Conservation (phyloP, 2,113 vertebrate genomes). For the Oryzias celebensis region DNA sequence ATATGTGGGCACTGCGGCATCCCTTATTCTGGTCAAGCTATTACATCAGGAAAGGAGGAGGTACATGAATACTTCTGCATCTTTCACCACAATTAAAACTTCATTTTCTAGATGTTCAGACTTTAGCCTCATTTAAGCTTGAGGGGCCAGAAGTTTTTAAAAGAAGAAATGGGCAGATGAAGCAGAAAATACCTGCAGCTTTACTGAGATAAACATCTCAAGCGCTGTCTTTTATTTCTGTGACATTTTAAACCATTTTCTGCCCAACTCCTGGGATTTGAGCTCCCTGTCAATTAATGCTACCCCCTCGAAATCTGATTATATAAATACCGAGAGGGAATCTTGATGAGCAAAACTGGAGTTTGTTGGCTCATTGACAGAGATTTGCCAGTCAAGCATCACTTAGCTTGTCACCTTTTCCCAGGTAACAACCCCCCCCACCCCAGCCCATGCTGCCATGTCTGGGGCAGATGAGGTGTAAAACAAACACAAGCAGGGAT, state of each 20-base stretch:
- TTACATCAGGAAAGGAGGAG: constrained; percentile 47
- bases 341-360: constrained; percentile 56
- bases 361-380: constrained; percentile 56
- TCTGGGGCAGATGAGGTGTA: constrained; percentile 41
- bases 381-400: constrained; percentile 58
- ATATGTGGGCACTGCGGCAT: constrained; percentile 53
- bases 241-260: constrained; percentile 43
- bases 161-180: constrained; percentile 40
- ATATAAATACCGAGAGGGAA: constrained; percentile 40
- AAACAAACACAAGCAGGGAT: constrained; percentile 62
- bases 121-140: constrained; percentile 78
- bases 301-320: constrained; percentile 32
- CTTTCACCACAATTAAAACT: constrained; percentile 78
- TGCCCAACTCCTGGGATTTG: constrained; percentile 31
- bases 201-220: constrained; percentile 13
- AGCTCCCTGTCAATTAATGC: constrained; percentile 64
- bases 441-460: constrained; percentile 27
- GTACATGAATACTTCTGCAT: constrained; percentile 65
- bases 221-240: constrained; percentile 16
- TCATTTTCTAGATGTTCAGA: constrained; percentile 75
- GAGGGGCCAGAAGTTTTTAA: constrained; percentile 46
- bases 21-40: constrained; percentile 68
- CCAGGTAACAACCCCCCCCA: constrained; percentile 63
- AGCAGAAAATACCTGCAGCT: constrained; percentile 15
- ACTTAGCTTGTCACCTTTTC: constrained; percentile 64